phyloP scores from a whole-genome alignment of 2,797 vertebrate genomes.

The Danio aesculapii region DNA sequence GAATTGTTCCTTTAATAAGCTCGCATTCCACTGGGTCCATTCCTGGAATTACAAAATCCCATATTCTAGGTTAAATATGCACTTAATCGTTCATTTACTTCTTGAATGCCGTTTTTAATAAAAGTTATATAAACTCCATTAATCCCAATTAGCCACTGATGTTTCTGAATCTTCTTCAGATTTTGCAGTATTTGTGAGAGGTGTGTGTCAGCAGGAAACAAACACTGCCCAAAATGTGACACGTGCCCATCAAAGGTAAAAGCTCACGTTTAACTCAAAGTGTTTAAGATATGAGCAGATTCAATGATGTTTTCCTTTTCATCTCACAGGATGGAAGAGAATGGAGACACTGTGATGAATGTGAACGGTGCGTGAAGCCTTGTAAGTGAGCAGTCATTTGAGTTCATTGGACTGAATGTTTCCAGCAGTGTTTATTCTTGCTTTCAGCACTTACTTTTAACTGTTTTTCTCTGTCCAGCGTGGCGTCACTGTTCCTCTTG shows the following conservation, averaged over 20 bases:
- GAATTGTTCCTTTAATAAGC: too few species aligned
- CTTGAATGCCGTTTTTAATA: not conserved
- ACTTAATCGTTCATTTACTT: not conserved
- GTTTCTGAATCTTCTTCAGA: slow-evolving; percentile 67
- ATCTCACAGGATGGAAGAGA: slow-evolving; percentile 85
- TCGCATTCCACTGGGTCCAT: too few species aligned
- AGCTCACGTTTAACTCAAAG: not conserved
- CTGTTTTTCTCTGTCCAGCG: slow-evolving; percentile 74
- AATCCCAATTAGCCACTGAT: not conserved
- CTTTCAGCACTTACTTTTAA: not conserved
- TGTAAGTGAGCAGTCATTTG: slow-evolving; percentile 77
- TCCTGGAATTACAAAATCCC: too few species aligned
- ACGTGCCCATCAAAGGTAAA: slow-evolving; percentile 93
- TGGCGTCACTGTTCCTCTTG: slow-evolving; percentile 90
- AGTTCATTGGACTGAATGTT: not conserved
- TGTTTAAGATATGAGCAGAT: not conserved
- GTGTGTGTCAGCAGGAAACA: slow-evolving; percentile 86
- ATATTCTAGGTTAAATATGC: not conserved
- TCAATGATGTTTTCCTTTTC: not conserved
- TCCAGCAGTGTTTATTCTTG: not conserved
- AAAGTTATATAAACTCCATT: not conserved
- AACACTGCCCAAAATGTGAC: slow-evolving; percentile 88
- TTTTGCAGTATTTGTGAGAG: slow-evolving; percentile 88
- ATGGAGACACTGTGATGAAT: slow-evolving; percentile 90
- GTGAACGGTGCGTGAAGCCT: slow-evolving; percentile 92